Conservation (phyloP, 2,113 vertebrate genomes). For the Onychostruthus taczanowskii region DNA sequence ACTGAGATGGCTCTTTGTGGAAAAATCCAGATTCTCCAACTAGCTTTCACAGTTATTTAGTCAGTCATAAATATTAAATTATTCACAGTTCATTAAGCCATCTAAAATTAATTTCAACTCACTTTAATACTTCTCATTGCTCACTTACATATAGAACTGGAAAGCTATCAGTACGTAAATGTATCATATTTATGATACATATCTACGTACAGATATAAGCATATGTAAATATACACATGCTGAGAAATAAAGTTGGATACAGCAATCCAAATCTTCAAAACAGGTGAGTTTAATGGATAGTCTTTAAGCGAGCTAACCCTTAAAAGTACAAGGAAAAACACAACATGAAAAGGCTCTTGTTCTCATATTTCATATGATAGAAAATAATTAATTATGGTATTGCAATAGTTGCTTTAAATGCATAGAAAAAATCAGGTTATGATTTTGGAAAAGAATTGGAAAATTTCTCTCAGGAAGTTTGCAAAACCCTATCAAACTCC, state of each 20-base stretch:
- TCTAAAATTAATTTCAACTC: background rate
- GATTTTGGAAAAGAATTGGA: background rate
- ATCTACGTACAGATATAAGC: background rate
- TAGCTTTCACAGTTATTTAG: background rate
- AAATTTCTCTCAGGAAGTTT: background rate
- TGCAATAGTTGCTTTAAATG: background rate
- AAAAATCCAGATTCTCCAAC: background rate
- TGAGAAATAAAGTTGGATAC: background rate
- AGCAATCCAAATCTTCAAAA: background rate
- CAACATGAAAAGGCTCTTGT: background rate
- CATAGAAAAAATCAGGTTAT: background rate
- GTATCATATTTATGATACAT: background rate
- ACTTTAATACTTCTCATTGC: background rate
- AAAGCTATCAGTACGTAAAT: background rate
- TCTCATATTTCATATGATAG: background rate
- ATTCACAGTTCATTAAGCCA: background rate
- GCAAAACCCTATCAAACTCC: background rate
- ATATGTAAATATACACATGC: background rate
- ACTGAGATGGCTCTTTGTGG: background rate
- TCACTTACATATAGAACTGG: background rate
- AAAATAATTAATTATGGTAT: background rate
- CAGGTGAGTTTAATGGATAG: background rate
- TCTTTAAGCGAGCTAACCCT: background rate
- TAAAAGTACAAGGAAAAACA: background rate
- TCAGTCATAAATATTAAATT: background rate